Evolutionary conservation across 2,113 vertebrate species (phyloP).

Genomic region (Stigmatopora nigra): DNA sequence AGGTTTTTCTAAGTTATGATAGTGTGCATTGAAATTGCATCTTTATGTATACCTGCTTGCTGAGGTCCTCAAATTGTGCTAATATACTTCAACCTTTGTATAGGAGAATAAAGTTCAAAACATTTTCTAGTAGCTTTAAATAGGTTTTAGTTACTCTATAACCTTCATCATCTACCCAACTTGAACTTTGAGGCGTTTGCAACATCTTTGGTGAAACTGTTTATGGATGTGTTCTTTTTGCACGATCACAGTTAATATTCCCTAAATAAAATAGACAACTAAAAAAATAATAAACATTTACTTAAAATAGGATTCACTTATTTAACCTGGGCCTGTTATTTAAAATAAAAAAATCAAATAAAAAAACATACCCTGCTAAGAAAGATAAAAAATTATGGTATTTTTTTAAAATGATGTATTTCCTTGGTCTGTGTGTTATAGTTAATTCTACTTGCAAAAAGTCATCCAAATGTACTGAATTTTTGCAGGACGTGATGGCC

Average conservation of each 20-base stretch:
- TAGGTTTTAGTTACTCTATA: neutral
- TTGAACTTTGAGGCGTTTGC: neutral
- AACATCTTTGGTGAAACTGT: neutral
- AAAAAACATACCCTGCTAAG: no score
- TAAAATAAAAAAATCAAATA: no score
- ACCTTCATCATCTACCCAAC: neutral
- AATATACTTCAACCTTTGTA: neutral
- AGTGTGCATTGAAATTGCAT: neutral
- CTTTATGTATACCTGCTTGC: neutral
- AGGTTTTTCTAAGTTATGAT: neutral
- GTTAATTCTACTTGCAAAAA: neutral
- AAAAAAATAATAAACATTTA: no score
- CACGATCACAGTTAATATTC: no score
- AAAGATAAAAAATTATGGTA: no score
- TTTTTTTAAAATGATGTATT: no score
- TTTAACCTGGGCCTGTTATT: no score
- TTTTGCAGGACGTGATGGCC: conserved; percentile 82
- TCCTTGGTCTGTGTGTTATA: no score
- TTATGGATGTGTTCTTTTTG: neutral
- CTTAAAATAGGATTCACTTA: no score
- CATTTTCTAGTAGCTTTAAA: neutral
- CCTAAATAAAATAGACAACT: no score
- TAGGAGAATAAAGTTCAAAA: neutral
- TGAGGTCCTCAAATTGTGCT: neutral
- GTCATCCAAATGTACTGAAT: neutral